Evolutionary conservation across 2,888 invertebrate genomes (phyloP).

Genomic region (Peribatodes rhomboidaria): DNA sequence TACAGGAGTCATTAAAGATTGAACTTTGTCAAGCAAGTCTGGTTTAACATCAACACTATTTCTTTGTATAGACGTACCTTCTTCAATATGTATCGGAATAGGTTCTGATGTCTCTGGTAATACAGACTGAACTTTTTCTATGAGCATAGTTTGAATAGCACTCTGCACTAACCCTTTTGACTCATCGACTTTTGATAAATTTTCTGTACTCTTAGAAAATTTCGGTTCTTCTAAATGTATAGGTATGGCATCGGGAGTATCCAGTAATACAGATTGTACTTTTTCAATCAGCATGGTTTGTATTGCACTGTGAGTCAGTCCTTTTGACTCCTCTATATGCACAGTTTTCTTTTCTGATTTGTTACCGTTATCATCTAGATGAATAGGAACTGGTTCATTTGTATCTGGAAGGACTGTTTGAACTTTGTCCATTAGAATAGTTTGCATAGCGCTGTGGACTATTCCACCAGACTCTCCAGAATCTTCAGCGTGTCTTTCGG

Average conservation of each 20-base stretch:
- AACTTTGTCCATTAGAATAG: constrained; percentile 80
- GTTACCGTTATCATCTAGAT: constrained; percentile 9
- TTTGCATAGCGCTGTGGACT: constrained; percentile 80
- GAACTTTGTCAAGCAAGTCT: constrained; percentile 30
- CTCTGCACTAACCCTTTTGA: constrained; percentile 36
- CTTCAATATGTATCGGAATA: constrained; percentile 28
- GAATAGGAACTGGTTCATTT: constrained; percentile 30
- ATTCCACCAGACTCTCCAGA: constrained; percentile 52
- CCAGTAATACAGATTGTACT: constrained; percentile 47
- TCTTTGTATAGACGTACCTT: not conserved
- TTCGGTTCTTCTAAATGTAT: constrained; percentile 32
- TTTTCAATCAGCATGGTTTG: constrained; percentile 48
- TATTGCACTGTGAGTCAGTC: constrained; percentile 42
- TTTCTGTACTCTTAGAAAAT: constrained; percentile 10
- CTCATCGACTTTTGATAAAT: constrained; percentile 3
- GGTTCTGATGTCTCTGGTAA: constrained; percentile 37
- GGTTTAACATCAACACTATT: not conserved
- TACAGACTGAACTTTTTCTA: constrained; percentile 49
- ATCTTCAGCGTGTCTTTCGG: constrained; percentile 18
- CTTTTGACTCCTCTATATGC: constrained; percentile 29
- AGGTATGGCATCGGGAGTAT: constrained; percentile 38
- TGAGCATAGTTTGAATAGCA: constrained; percentile 39
- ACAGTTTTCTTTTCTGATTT: constrained; percentile 1
- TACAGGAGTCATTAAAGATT: constrained; percentile 23
- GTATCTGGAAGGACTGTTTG: constrained; percentile 40